Evolutionary conservation across 2,888 invertebrate genomes (phyloP), one percentile per base, ranked within the genome.

Genomic region (Imbricaverruca yamaguchii): DNA sequence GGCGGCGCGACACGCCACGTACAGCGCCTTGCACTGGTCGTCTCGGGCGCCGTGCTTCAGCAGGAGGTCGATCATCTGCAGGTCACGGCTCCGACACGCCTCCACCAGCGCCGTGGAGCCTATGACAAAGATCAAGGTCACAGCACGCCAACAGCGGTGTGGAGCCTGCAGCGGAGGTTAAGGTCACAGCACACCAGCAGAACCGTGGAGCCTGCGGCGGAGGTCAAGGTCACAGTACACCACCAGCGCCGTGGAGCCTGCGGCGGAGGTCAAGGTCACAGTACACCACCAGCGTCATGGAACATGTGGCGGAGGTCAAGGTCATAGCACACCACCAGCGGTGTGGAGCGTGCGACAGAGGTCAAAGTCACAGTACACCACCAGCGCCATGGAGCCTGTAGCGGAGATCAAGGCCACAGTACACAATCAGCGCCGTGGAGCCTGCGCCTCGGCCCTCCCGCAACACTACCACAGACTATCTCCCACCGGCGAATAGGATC

Each of bases 11-110:
- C 93, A 92, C 10, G 94, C 93, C 83, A 94, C 92, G 61, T 91
- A 88, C 78, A 97, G 89, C 7, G 97, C 97, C 84, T 92, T 90
- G 82, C 93, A 92, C 82, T 94, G 92, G 82, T 95, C 93, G 89
- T 98, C 98, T 39, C 92, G 89, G 0, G 97, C 97, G 39, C 96
- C 95, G 86, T 92, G 90, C 84, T 91, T 90, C 80, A 97, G 87
- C 80, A 97, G 88, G 81, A 93, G 87, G 85, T 94, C 93, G n/a
- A 93, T 92, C 85, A 94, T 90, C 56, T 91, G 90, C 56, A 91
- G 88, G 85, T 93, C 92, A 69, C 91, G 89, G 84, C 91, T 90
- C 82, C 90, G 89, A 84, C 92, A 92, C 21, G 94, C 93, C 86
- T 93, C 92, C 69, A 92, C 91, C 65, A 94, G 87, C 0, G 92